Evolutionary conservation across 2,797 vertebrate species (phyloP).

Genomic region (Halcyon leucocephala): DNA sequence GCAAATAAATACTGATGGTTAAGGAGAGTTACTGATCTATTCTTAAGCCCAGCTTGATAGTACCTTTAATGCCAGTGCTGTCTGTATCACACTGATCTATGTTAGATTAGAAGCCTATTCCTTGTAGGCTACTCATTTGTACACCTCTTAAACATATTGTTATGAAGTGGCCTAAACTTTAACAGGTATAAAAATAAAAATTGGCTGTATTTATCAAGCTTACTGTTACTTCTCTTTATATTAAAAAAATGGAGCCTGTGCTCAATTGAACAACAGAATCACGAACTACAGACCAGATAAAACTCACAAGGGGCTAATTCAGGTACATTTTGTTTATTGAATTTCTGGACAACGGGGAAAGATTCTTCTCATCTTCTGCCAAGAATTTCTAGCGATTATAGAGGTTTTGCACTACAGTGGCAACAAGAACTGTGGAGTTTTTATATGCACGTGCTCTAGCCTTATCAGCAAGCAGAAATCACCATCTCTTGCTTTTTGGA

Average conservation of each 20-base stretch:
- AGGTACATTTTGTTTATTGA: background rate
- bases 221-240: background rate
- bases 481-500: background rate
- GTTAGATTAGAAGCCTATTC: background rate
- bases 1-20: slow-evolving; percentile 33
- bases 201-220: background rate
- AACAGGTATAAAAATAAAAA: background rate
- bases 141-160: background rate
- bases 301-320: background rate
- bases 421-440: background rate
- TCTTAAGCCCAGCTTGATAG: background rate
- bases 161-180: background rate
- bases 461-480: background rate
- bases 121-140: background rate
- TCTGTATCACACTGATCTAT: background rate
- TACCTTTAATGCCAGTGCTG: background rate
- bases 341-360: background rate
- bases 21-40: slow-evolving; percentile 23
- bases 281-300: background rate
- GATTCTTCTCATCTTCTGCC: background rate
- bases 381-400: background rate
- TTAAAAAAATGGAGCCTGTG: background rate
- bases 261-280: background rate
- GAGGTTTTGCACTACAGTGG: background rate
- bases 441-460: accelerated